Base-by-base conservation (phyloP, 2,113 vertebrate species). In the Misgurnus mizolepis region DNA sequence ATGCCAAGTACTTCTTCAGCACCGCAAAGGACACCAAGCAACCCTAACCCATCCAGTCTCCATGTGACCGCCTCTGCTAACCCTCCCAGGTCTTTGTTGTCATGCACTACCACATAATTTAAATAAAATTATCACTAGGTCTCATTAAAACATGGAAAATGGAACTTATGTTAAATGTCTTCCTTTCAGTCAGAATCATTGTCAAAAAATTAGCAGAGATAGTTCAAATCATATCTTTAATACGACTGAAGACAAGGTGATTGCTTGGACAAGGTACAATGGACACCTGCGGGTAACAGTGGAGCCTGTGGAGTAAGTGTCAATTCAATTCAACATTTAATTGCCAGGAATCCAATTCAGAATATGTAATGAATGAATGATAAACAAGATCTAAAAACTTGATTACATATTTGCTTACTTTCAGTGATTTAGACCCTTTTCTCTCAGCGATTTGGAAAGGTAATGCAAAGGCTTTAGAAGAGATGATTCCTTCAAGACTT, bases 361-460 rank as follows among this genome's bases (percentile, higher is more conserved):
- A 22, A 22, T 22, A 22, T 34, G 27, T 34, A 34, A 34, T 34
- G 27, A 34, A 34, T 34, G 27, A 34, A 34, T 47, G 7, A 47
- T 47, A 7, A 7, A 47, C 45, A 47, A 47, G 45, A 12, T 41
- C 15, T 53, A 11, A 55, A 80, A 1, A 45, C 17, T 55, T 7
- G 5, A 0, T 9, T 11, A 47, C 62, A 69, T n/a, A 7, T 76
- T 82, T 55, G 9, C 61, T 85, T 34, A 34, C 85, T 72, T 90
- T 17, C 58, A 95, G 95, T 82, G 88, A 90, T 64, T 69, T 84
- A 77, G 93, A 95, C 70, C 95, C 95, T 1, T 84, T 95, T 45
- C 87, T 93, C 39, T 82, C 85, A 76, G 92, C 93, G 49, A 93
- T 96, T 88, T 94, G 77, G 86, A 89, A 90, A 0, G 84, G 80